These are phyloP conservation scores for Tolmerus cingulatus DNA, from an alignment of 2,888 invertebrate species.

Conservation along the genomic window DNA sequence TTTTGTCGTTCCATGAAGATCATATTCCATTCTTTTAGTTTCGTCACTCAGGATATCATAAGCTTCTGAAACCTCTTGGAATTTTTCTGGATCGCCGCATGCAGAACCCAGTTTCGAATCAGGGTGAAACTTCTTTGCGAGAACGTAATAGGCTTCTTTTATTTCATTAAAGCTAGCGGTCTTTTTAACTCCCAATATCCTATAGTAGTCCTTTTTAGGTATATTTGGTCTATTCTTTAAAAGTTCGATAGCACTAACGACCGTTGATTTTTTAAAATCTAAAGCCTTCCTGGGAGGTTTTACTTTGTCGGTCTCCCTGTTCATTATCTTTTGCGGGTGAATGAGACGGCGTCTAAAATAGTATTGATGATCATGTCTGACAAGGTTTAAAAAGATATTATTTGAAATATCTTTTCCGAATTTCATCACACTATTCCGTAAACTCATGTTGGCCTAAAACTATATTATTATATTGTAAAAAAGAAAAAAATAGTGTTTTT, in stretches of 20 bases:
- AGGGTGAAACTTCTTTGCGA: slow-evolving; percentile 61
- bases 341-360: neutral
- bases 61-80: slow-evolving; percentile 96
- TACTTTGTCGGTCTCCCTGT: neutral
- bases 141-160: slow-evolving; percentile 58
- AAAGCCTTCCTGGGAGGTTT: neutral
- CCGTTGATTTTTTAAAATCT: neutral
- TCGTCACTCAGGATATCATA: slow-evolving; percentile 91
- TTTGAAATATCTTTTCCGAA: neutral
- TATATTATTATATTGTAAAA: neutral
- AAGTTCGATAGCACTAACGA: neutral
- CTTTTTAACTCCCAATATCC: slow-evolving; percentile 56
- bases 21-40: slow-evolving; percentile 73
- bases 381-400: neutral
- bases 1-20: slow-evolving; percentile 55
- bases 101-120: slow-evolving; percentile 54
- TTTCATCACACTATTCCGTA: neutral
- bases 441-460: neutral
- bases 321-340: neutral
- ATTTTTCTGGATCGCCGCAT: slow-evolving; percentile 55
- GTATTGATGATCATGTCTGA: neutral
- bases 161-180: slow-evolving; percentile 56
- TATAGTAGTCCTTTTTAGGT: slow-evolving; percentile 57
- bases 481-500: neutral
- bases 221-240: neutral